These are phyloP conservation scores for Lerema accius DNA, from an alignment of 1,140 invertebrate species.

Conservation along the genomic window DNA sequence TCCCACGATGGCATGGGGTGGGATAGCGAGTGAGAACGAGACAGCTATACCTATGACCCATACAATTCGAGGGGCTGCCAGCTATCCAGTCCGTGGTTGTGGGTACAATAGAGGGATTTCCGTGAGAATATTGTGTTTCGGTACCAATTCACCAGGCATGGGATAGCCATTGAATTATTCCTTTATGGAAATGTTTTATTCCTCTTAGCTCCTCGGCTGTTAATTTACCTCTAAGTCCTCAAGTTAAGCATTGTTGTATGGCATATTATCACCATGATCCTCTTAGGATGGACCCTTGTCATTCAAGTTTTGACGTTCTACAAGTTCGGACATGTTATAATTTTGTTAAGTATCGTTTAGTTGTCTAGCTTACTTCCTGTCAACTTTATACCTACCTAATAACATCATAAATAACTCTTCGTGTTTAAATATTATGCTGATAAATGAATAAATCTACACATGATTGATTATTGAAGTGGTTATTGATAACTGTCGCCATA, in stretches of 20 bases:
- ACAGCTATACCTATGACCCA: conserved; percentile 49
- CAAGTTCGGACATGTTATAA: conserved; percentile 34
- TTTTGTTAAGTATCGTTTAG: no score
- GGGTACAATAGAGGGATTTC: conserved; percentile 66
- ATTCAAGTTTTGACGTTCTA: conserved; percentile 38
- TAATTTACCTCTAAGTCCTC: not conserved
- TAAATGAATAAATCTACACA: no score
- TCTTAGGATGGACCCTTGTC: conserved; percentile 29
- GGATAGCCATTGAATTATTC: conserved; percentile 2
- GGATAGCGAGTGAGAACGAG: conserved; percentile 56
- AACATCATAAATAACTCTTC: no score
- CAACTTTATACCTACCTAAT: no score
- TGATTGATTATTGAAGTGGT: no score
- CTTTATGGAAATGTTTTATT: conserved; percentile 1
- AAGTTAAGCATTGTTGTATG: not conserved
- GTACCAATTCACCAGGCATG: conserved; percentile 5
- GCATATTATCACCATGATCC: conserved; percentile 1
- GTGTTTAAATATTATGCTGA: no score
- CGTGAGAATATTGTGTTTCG: conserved; percentile 55
- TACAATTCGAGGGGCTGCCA: conserved; percentile 67
- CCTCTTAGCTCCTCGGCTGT: not conserved
- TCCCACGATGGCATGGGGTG: conserved; percentile 71
- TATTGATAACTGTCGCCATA: not conserved
- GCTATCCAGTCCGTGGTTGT: conserved; percentile 53
- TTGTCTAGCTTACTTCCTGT: no score